Conservation (phyloP, 1,140 invertebrate species). For the Drosophila quadrilineata region DNA sequence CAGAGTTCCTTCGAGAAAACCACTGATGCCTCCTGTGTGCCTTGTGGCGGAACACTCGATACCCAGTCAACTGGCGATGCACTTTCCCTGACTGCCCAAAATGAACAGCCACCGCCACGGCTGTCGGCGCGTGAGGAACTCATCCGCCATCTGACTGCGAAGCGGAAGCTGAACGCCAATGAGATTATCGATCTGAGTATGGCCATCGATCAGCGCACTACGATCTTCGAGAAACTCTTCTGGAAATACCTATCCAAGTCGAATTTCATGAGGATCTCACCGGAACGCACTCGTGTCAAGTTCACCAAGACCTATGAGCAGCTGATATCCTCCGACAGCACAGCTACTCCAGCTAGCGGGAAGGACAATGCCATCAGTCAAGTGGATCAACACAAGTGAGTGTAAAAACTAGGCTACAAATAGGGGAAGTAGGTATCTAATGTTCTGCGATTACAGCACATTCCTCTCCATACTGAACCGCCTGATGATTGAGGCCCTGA, state of each 20-base stretch:
- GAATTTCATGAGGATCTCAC: constrained; percentile 61
- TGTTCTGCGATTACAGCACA: constrained; percentile 32
- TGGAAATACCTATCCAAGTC: constrained; percentile 75
- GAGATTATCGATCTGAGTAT: constrained; percentile 64
- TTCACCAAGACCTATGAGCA: constrained; percentile 50
- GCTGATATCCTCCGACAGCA: constrained; percentile 4
- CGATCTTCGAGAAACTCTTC: constrained; percentile 77
- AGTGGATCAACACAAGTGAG: constrained; percentile 52
- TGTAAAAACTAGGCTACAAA: background rate
- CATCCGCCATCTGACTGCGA: constrained; percentile 32
- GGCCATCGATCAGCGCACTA: constrained; percentile 64
- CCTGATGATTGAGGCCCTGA: constrained; percentile 57
- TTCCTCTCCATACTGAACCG: constrained; percentile 53
- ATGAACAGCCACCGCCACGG: constrained; percentile 12
- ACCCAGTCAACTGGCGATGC: background rate
- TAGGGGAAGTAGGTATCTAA: too few species aligned
- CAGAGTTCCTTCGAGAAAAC: background rate
- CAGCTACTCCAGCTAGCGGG: background rate
- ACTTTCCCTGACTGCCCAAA: background rate
- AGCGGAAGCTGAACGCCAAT: constrained; percentile 48
- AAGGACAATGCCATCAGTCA: too few species aligned
- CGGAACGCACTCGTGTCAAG: constrained; percentile 35
- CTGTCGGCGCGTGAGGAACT: constrained; percentile 40
- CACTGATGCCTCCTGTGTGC: constrained; percentile 16
- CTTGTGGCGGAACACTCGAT: constrained; percentile 20